Evolutionary conservation across 2,888 invertebrate genomes (phyloP), one percentile per base, ranked within the genome.

Genomic region (Metopia argyrocephala): DNA sequence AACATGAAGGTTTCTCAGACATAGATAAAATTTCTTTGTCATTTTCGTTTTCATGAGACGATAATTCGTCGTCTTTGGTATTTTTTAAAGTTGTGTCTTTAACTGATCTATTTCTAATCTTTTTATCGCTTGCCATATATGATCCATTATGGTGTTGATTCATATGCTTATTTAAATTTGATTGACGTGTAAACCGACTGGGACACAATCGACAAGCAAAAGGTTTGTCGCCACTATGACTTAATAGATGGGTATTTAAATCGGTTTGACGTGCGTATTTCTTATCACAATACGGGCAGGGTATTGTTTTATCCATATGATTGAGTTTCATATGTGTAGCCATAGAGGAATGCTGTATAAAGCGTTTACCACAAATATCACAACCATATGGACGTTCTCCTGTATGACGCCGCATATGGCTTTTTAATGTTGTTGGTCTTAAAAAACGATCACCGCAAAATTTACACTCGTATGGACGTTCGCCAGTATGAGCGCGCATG

Each of bases 311-410:
- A 23, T 86, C 88, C 83, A 86, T 87, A 62, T 89, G 89, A 83
- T 86, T 86, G 3, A 87, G 79, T 56, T 87, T 87, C 86, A 89
- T 87, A 62, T 89, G 89, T 1, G 88, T 88, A 25, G 87, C 87
- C 82, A 88, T 84, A 27, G 86, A 87, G 18, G 88, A 88, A 70
- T 87, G 86, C 70, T 88, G 88, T 64, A 86, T 87, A 65, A 89
- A 89, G 9, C 86, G 84, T 78, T 89, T 88, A 0, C 85, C 85
- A 65, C 89, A 89, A 57, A 86, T 84, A 70, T 86, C 85, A 61
- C 89, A 89, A 46, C 86, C 85, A 45, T 87, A 89, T 1, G 89
- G 89, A 15, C 86, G 85, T 79, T 88, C 88, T 4, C 87, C 86
- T 0, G 88, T 87, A 23, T 89, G 88, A 0, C 87, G 85, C 1